Base-by-base conservation (phyloP, 1,140 invertebrate species). In the Calycopis cecrops region DNA sequence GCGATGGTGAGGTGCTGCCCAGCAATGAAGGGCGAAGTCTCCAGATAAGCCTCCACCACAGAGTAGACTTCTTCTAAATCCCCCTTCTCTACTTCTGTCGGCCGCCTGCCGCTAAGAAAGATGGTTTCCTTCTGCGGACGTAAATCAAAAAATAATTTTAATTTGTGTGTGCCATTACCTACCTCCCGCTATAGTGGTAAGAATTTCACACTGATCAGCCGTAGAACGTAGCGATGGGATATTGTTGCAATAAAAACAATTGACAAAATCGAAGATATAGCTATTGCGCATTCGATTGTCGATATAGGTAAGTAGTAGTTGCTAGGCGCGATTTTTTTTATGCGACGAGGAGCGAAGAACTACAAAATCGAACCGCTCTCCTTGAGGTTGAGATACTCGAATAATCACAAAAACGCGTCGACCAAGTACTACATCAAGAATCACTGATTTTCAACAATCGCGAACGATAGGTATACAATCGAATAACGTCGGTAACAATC, bases 1-100 rank as follows among this genome's bases (percentile, higher is more conserved):
- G 76, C 76, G 4, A 78, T 35, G 3, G 76, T 79, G 0, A 74
- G 49, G 48, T 63, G 63, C 42, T 71, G 47, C 0, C 52, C 40
- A 0, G 65, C 73, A 10, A 73, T 49, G 62, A 63, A 78, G 14
- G 47, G 35, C 3, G 50, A 12, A 0, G 35, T 16, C 1, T 42
- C 10, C 9, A 78, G 44, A 48, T 73, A 78, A 21, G 62, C 53
- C 48, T 78, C 75, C 17, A 71, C 21, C 3, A 70, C 54, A 0
- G 44, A 56, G 57, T 69, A 78, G 1, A 52, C 62, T 0, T 64
- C 62, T 1, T 75, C 69, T 3, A 76, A 67, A 16, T 67, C 63
- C 3, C 12, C 35, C 10, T 57, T 38, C 1, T 70, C 52, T 10
- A 63, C 52, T 8, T 49, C 18, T 0, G 61, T 52, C 0, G 65